Conservation (phyloP, 2,888 invertebrate genomes). For the Coelogynopora nodosa region DNA sequence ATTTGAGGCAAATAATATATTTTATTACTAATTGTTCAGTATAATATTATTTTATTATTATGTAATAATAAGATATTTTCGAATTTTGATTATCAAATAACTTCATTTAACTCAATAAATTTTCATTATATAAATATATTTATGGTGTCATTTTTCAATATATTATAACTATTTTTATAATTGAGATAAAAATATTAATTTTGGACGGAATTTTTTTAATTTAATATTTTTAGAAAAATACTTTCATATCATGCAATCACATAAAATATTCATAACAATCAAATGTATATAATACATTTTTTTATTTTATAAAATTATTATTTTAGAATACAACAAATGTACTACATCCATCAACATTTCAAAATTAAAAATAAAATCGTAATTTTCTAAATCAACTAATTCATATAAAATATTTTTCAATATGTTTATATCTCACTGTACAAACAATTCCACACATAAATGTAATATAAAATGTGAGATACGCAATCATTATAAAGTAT, state of each 20-base stretch:
- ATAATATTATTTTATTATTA: not conserved
- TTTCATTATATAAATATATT: not conserved
- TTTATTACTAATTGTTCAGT: not conserved
- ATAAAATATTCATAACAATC: not conserved
- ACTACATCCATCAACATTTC: not conserved
- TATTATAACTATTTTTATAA: not conserved
- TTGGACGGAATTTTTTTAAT: not conserved
- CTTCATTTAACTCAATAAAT: not conserved
- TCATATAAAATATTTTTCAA: not conserved
- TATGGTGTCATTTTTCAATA: not conserved
- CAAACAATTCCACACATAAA: not conserved
- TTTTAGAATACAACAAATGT: not conserved
- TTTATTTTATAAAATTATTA: not conserved
- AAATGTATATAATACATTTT: not conserved
- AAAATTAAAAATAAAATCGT: not conserved
- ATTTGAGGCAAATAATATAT: not conserved
- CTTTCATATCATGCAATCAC: not conserved
- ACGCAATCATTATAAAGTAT: not conserved
- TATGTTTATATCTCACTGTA: not conserved
- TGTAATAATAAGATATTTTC: not conserved
- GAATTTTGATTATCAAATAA: not conserved
- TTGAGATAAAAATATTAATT: not conserved
- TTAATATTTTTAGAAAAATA: not conserved
- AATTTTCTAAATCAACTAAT: not conserved
- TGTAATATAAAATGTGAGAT: not conserved